phyloP scores from a whole-genome alignment of 2,113 vertebrate species.

The Pyrgilauda ruficollis region DNA sequence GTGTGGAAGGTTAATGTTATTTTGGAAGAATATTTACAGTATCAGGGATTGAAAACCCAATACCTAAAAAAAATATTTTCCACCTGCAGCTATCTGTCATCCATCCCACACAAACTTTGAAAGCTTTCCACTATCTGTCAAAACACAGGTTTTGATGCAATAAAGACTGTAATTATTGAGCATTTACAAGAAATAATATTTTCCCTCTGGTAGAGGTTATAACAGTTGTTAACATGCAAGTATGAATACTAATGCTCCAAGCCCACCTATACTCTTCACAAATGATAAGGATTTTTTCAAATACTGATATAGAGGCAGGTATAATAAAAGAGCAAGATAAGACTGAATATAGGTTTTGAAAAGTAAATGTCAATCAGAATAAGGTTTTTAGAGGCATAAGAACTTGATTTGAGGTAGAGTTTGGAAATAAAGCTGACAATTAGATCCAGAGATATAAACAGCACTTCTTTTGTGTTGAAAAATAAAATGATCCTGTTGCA shows the following conservation, averaged over 20 bases:
- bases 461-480: conserved; percentile 23
- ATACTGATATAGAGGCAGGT: conserved; percentile 15
- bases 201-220: conserved; percentile 66
- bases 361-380: conserved; percentile 59
- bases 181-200: conserved; percentile 77
- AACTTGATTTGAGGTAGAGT: conserved; percentile 33
- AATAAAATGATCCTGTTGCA: conserved; percentile 4
- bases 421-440: conserved; percentile 53
- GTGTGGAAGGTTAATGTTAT: conserved; percentile 58
- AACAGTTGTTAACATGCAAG: conserved; percentile 58
- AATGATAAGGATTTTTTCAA: conserved; percentile 1
- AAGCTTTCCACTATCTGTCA: conserved; percentile 74
- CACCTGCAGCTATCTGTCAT: conserved; percentile 67
- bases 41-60: conserved; percentile 31
- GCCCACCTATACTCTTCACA: conserved; percentile 31
- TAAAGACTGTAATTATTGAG: conserved; percentile 77
- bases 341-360: conserved; percentile 44
- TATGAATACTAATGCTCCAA: conserved; percentile 61
- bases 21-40: conserved; percentile 50
- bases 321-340: conserved; percentile 36
- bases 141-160: conserved; percentile 69
- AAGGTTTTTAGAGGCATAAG: neutral
- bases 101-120: conserved; percentile 56
- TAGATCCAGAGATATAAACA: conserved; percentile 42
- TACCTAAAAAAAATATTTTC: conserved; percentile 64